Evolutionary conservation across 2,888 invertebrate genomes (phyloP), one percentile per base, ranked within the genome.

Genomic region (Cosmorhoe ocellata): DNA sequence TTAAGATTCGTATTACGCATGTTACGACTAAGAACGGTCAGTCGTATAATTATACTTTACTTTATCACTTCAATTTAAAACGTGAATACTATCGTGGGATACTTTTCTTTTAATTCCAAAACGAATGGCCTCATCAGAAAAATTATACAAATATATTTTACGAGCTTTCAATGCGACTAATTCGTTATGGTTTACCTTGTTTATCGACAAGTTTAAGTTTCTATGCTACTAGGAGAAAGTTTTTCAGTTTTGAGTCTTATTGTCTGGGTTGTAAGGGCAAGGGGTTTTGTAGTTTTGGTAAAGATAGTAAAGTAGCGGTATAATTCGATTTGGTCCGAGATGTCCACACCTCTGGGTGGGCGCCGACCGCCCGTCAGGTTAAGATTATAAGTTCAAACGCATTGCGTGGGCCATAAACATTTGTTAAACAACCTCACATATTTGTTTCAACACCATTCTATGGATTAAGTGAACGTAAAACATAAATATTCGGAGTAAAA

Each of bases 311-410:
- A 66, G 76, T 74, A 61, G 53, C 66, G 66, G 67, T 78, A 76
- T 84, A 84, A 84, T 85, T 85, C 77, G 84, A 84, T 85, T 84
- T 85, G 73, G 79, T 81, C 71, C 61, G 70, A 79, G 67, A 77
- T 81, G 85, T 85, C 84, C 77, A 83, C 83, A 83, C 83, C 86
- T 85, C 78, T 86, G 89, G 88, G 88, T 88, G 88, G 87, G 79
- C 83, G 73, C 70, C 72, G 84, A 76, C 69, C 84, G 75, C 85
- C 86, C 81, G 86, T 85, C 74, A 82, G 70, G 75, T 70, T 68
- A 70, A 73, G 74, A 84, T 81, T 81, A 83, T 76, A 80, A 73
- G 67, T 76, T 74, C 69, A 72, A 81, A 81, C 70, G 69, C 67
- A 79, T 83, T 62, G 83, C 84, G 81, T 82, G 81, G 78, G 72